Evolutionary conservation across 2,113 vertebrate genomes (phyloP), one percentile per base, ranked within the genome.

Genomic region (Ancistrus triradiatus): DNA sequence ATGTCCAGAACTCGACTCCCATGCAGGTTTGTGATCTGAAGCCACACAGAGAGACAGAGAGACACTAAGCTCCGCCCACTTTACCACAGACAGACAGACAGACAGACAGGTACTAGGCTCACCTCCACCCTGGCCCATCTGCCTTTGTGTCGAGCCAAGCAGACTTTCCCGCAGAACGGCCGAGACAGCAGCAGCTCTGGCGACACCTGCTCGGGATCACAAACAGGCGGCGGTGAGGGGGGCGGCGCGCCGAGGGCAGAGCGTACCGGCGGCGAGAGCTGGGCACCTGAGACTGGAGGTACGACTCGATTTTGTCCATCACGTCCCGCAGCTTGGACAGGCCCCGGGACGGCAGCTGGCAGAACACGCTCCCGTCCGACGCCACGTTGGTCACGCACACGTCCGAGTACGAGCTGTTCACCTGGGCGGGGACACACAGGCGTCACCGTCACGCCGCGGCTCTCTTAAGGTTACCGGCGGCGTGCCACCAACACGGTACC

Each of bases 81-180:
- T 55, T 17, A 11, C 40, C 3, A 18, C 17, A 55, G 43, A 49
- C 7, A 35, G 7, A 22, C 25, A 40, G 15, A 27, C 1, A n/a
- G 46, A n/a, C 1, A 2, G 2, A 31, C 2, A 2, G 1, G 19
- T 9, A n/a, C n/a, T 14, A 2, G 8, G 2, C 71, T 88, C 86
- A 98, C 96, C 91, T 96, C 92, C 7, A 87, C 93, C 78, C 96
- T 90, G 57, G 91, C 83, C 94, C 88, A 96, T 74, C 90, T 92
- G 75, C 86, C 91, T 85, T 93, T 91, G 78, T 84, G 86, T 50
- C 81, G 83, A 53, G 91, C 88, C 55, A 98, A 81, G 80, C 94
- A 98, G 65, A 92, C 80, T 78, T 94, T 97, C 58, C 95, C 93
- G 81, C 79, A 90, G 77, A 93, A 98, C 10, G 95, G 92, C 49